Conservation (phyloP, 2,888 invertebrate genomes). For the Platerodrilus igneus region DNA sequence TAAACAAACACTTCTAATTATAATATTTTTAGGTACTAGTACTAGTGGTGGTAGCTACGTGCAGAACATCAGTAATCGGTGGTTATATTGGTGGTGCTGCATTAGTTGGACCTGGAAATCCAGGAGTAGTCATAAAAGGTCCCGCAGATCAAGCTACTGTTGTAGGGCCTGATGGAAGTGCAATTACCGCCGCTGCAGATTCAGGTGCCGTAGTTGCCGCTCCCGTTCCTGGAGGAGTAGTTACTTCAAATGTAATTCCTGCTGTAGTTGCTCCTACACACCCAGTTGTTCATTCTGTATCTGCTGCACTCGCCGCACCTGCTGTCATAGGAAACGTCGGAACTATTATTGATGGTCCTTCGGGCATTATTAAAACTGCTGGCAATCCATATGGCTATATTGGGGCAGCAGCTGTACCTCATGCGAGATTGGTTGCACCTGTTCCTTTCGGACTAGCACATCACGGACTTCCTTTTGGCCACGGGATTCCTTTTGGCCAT, state of each 20-base stretch:
- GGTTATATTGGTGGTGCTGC: slow-evolving; percentile 21
- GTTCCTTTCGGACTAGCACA: not conserved
- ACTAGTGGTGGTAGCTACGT: slow-evolving; percentile 12
- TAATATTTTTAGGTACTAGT: slow-evolving; percentile 10
- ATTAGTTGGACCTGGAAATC: slow-evolving; percentile 27
- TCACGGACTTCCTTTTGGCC: not conserved
- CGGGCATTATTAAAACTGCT: slow-evolving; percentile 12
- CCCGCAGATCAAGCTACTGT: slow-evolving; percentile 26
- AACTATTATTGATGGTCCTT: slow-evolving; percentile 17
- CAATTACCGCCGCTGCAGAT: slow-evolving; percentile 46
- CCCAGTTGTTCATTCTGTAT: slow-evolving; percentile 17
- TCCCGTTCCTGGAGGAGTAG: slow-evolving; percentile 29
- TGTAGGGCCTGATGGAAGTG: slow-evolving; percentile 40
- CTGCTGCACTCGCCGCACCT: slow-evolving; percentile 15
- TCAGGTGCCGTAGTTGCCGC: slow-evolving; percentile 28
- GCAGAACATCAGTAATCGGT: slow-evolving; percentile 11
- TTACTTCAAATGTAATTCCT: slow-evolving; percentile 30
- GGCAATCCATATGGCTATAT: slow-evolving; percentile 13
- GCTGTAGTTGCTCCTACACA: slow-evolving; percentile 21
- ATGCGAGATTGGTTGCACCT: slow-evolving; percentile 7
- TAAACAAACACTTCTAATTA: not conserved
- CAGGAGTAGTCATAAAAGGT: slow-evolving; percentile 25
- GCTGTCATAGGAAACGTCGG: slow-evolving; percentile 13
- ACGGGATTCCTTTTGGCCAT: slow-evolving; percentile 2
- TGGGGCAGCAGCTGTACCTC: slow-evolving; percentile 6